Percentiles rank a stretch among this genome's conserved stretches.
These are phyloP conservation scores for Leptocoma aspasia DNA, from an alignment of 2,113 vertebrate genomes.

Conservation along the genomic window DNA sequence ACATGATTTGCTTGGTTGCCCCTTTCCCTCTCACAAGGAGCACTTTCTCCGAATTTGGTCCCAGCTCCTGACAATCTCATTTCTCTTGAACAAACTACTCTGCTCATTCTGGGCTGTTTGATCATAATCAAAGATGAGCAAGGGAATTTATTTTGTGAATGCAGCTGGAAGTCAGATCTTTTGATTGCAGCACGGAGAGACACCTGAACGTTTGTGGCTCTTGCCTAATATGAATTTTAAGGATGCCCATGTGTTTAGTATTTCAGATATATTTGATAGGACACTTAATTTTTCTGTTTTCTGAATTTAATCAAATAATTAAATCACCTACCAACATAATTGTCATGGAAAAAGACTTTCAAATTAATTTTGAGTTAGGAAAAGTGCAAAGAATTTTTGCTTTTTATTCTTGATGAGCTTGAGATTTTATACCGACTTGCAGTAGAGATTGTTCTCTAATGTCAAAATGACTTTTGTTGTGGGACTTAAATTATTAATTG, in stretches of 20 bases:
- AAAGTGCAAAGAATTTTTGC: not conserved
- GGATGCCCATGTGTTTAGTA: not conserved
- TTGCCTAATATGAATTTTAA: not conserved
- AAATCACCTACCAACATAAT: not conserved
- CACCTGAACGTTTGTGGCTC: rapidly evolving
- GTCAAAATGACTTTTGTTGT: not conserved
- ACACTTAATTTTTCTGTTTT: not conserved
- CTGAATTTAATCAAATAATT: not conserved
- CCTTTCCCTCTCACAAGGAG: not conserved
- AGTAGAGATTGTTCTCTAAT: not conserved
- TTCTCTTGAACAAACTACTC: not conserved
- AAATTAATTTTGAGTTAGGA: not conserved
- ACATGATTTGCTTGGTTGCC: no score
- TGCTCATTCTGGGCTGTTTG: not conserved
- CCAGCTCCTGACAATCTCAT: not conserved
- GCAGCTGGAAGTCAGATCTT: not conserved
- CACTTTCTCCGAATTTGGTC: not conserved
- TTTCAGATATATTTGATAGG: not conserved
- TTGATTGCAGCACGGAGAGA: not conserved
- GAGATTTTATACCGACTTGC: not conserved
- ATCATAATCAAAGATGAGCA: not conserved
- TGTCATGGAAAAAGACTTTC: not conserved
- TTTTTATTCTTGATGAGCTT: not conserved
- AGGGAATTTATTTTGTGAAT: not conserved
- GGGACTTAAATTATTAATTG: not conserved